Base-by-base conservation (phyloP, 2,113 vertebrate species). In the Anguilla rostrata region DNA sequence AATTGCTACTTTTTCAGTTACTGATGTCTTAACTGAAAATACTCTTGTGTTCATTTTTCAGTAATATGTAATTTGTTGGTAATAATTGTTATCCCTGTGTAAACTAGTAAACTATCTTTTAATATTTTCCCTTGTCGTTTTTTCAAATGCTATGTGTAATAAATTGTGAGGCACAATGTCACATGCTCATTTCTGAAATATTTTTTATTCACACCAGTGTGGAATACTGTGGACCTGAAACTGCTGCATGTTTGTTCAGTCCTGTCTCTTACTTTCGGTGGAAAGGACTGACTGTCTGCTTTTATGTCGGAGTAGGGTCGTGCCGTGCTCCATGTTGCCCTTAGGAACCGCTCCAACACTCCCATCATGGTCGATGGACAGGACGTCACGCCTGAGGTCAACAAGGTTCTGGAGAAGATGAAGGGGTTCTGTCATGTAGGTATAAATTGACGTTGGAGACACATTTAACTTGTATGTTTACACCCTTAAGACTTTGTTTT, bases 361-460 rank as follows among this genome's bases (percentile, higher is more conserved):
- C 97, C 98, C 34, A 96, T 98, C 87, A 16, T 93, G 71, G 96
- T 99, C 0, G 96, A 96, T 0, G 97, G 97, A 85, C 98, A 97
- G 87, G 97, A 99, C 85, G 98, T 99, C 82, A 97, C 98, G 95
- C 97, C 97, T 3, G 98, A 98, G 14, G 96, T 99, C 60, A 99
- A 98, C 93, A 96, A 93, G 83, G 98, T 99, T 81, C 92, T 99
- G 90, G 97, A 98, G 83, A 98, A 99, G 94, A 99, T 99, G 97
- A 99, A 99, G 88, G 93, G 91, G 34, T 99, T 99, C 92, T 98
- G 97, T 87, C 96, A 98, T 87, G 98, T 99, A 94, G 60, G 94
- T 93, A 20, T 39, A 26, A 60, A 39, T 63, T 39, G 16, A 46
- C n/a, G 26, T 43, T 46, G 66, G 16, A 49, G n/a, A 22, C 56